Percentiles rank a stretch among this genome's conserved stretches.
phyloP scores from a whole-genome alignment of 2,888 invertebrate species.

The Tipula confusa region DNA sequence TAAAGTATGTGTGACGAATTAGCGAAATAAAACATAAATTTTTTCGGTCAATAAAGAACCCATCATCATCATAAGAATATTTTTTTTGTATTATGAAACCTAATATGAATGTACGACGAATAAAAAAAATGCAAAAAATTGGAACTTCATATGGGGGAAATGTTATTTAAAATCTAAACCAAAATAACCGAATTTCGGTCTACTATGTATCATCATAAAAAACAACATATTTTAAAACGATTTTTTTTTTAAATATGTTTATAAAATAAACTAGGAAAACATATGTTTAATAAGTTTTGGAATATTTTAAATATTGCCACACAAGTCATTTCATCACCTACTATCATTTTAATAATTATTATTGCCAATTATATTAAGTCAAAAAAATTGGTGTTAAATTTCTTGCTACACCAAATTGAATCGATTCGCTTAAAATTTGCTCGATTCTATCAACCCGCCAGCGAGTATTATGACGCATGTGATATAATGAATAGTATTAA shows the following conservation, averaged over 20 bases:
- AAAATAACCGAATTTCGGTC: neutral
- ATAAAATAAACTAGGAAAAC: neutral
- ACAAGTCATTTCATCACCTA: neutral
- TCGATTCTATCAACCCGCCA: neutral
- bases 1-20: neutral
- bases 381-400: neutral
- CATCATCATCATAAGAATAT: neutral
- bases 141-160: neutral
- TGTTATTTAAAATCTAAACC: neutral
- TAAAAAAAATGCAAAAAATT: neutral
- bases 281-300: neutral
- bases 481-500: neutral
- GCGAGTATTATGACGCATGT: neutral
- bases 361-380: neutral
- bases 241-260: neutral
- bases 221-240: neutral
- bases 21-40: neutral
- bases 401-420: neutral
- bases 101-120: neutral
- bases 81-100: neutral
- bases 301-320: slow-evolving; percentile 3
- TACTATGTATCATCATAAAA: too few relatives aligned
- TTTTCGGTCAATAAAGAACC: neutral
- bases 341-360: neutral
- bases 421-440: neutral